Conservation (phyloP, 2,113 vertebrate genomes). For the Fregata magnificens region DNA sequence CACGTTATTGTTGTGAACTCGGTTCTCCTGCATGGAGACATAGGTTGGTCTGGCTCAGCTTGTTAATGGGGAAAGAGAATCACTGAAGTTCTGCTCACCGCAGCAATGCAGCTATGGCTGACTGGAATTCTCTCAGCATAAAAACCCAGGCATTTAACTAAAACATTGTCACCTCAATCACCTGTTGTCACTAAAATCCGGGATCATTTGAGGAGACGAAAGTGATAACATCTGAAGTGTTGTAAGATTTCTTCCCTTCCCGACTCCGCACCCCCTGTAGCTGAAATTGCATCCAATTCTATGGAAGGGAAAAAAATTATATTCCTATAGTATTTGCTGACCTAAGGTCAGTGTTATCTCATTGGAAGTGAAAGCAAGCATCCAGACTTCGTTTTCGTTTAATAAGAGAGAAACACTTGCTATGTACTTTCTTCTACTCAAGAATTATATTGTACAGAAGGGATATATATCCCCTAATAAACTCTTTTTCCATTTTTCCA, state of each 20-base stretch:
- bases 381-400: slow-evolving; percentile 40
- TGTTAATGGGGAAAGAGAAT: background rate
- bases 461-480: slow-evolving; percentile 58
- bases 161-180: slow-evolving; percentile 10
- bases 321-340: background rate
- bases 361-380: slow-evolving; percentile 33
- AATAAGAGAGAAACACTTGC: background rate
- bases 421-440: background rate
- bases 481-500: slow-evolving; percentile 33
- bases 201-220: slow-evolving; percentile 8
- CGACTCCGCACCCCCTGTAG: accelerated
- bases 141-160: slow-evolving; percentile 7
- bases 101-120: background rate
- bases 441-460: slow-evolving; percentile 51
- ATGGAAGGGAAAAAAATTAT: background rate
- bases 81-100: background rate
- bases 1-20: background rate
- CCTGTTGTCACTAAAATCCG: background rate
- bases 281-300: background rate
- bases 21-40: background rate
- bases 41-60: background rate
- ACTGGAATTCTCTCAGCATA: background rate
- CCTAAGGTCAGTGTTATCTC: slow-evolving; percentile 18
- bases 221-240: background rate
- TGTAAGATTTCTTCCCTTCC: background rate